Base-by-base conservation (phyloP, 2,888 invertebrate genomes). In the Cetonia aurata region DNA sequence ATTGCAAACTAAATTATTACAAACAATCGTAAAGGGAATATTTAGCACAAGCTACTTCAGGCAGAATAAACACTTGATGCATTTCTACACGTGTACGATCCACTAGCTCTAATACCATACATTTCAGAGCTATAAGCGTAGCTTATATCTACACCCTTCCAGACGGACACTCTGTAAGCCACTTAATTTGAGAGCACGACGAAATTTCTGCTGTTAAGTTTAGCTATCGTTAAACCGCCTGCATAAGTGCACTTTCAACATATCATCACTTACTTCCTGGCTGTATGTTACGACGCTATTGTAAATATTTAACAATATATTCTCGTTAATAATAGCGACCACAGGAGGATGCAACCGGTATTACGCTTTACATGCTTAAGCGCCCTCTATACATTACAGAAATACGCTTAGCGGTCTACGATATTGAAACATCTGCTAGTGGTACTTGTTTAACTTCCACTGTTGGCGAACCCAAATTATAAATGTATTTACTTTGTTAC, bases 141-240 rank as follows among this genome's bases (percentile, higher is more conserved):
- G n/a, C n/a, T 4, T 25, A 25, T 25, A 25, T 25, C 25, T 25
- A 25, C 3, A 25, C 1, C 3, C 25, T 25, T 25, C 25, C 25
- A 4, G 25, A 25, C 25, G 4, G 25, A 25, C 25, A 25, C 25
- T 37, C 15, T 6, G 15, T 56, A 37, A 56, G 33, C 37, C 37
- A 17, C 13, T 25, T 37, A 56, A 56, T 42, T 59, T 10, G 53
- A 15, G 9, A 42, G 19, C 13, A 59, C 41, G 42, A 42, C 10
- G 57, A 59, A 59, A 42, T 41, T 56, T 37, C 8, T 41, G 13
- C 9, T 19, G 53, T 37, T 42, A 56, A 56, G 56, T 37, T 13
- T 13, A 33, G 8, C n/a, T 37, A 59, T 59, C 57, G 42, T 59
- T 59, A 44, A 59, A 59, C 44, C n/a, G 57, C 17, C 42, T 59